Conservation (phyloP, 1,140 invertebrate genomes). For the Bombus picipes region DNA sequence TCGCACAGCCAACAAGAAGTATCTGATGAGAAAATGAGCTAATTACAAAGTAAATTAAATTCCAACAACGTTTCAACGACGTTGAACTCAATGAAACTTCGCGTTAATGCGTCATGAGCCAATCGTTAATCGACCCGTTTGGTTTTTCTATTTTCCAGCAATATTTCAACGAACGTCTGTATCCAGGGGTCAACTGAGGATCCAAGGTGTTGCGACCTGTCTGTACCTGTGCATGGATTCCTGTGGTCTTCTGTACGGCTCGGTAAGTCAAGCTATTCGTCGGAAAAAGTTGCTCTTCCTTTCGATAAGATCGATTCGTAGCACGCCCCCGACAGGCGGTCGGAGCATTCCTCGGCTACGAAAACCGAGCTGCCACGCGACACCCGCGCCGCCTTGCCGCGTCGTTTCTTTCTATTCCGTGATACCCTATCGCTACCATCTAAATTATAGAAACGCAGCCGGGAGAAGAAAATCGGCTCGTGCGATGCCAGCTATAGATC, state of each 20-base stretch:
- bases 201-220: conserved; percentile 92
- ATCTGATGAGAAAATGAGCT: background rate
- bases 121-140: background rate
- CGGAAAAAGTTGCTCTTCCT: conserved; percentile 34
- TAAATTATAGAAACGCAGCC: conserved; percentile 22
- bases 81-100: background rate
- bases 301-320: conserved; percentile 29
- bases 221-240: conserved; percentile 93
- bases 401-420: background rate
- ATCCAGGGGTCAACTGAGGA: conserved; percentile 90
- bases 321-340: background rate
- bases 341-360: background rate
- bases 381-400: background rate
- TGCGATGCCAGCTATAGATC: no score
- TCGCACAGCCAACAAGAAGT: background rate
- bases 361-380: conserved; percentile 43
- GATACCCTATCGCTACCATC: conserved; percentile 38
- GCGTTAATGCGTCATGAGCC: background rate
- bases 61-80: background rate
- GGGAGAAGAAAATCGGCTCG: background rate
- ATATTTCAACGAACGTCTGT: conserved; percentile 91
- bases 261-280: conserved; percentile 85
- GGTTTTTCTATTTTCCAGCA: conserved; percentile 85
- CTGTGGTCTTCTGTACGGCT: conserved; percentile 91
- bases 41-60: background rate